These are phyloP conservation scores for Sterna hirundo DNA, from an alignment of 2,113 vertebrate genomes.

Conservation along the genomic window DNA sequence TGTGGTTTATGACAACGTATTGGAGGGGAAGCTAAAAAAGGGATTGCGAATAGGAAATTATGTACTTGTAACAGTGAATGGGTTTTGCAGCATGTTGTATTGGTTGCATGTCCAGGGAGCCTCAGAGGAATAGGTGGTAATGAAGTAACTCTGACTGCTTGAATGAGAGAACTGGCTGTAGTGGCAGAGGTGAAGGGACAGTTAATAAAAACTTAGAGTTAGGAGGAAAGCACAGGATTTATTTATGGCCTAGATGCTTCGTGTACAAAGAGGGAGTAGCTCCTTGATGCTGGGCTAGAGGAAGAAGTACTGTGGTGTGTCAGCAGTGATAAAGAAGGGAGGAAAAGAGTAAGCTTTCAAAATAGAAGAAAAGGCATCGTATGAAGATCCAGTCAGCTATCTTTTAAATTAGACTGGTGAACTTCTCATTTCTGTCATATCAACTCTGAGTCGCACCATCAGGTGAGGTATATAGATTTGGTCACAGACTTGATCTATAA, in stretches of 20 bases:
- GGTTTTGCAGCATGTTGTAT: background rate
- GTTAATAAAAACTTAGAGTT: background rate
- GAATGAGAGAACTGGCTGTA: background rate
- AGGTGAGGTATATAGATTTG: background rate
- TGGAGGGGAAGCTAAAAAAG: background rate
- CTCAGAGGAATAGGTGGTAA: background rate
- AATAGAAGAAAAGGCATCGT: background rate
- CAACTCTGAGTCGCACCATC: background rate
- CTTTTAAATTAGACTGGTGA: background rate
- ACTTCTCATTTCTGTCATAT: background rate
- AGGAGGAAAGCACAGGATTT: background rate
- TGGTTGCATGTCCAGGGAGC: background rate
- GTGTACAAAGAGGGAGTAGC: background rate
- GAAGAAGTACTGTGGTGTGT: background rate
- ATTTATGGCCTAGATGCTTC: background rate
- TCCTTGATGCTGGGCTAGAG: background rate
- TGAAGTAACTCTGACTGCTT: background rate
- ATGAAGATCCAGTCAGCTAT: background rate
- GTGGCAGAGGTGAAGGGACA: background rate
- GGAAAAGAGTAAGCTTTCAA: background rate
- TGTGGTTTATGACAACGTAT: background rate
- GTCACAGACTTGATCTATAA: background rate
- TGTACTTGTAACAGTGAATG: background rate
- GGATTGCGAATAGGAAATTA: background rate
- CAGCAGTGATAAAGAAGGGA: background rate